A percentile compares a stretch with the other conserved stretches of the same genome.
phyloP scores from a whole-genome alignment of 2,113 vertebrate species.

The Cyanocitta stelleri region DNA sequence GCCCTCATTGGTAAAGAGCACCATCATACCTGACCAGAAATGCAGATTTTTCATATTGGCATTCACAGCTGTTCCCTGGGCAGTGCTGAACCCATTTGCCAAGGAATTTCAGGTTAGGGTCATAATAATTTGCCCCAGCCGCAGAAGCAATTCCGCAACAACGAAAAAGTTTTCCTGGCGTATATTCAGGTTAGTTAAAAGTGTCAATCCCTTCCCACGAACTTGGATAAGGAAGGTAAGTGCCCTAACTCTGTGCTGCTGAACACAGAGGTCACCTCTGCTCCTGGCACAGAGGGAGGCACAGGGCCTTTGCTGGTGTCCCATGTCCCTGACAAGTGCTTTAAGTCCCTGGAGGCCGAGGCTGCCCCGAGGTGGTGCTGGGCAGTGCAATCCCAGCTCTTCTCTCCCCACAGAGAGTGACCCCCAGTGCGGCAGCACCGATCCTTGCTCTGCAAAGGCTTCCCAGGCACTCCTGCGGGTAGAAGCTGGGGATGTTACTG shows the following conservation, averaged over 20 bases:
- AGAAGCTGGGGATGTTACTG: fast-evolving
- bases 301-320: too few species aligned
- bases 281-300: not conserved
- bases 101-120: not conserved
- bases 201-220: not conserved
- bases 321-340: not conserved
- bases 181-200: not conserved
- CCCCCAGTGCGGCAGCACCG: fast-evolving
- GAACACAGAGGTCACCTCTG: not conserved
- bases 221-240: not conserved
- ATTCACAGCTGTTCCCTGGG: not conserved
- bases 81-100: not conserved
- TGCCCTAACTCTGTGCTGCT: not conserved
- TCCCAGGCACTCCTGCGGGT: not conserved
- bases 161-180: not conserved
- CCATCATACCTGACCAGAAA: not conserved
- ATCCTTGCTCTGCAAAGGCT: not conserved
- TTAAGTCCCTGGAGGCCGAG: not conserved
- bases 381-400: not conserved
- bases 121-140: not conserved
- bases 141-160: not conserved
- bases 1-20: not conserved
- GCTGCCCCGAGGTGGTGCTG: not conserved
- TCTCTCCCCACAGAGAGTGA: fast-evolving
- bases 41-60: not conserved